These are phyloP conservation scores for Elymnias hypermnestra DNA, from an alignment of 1,140 invertebrate species.

Conservation along the genomic window DNA sequence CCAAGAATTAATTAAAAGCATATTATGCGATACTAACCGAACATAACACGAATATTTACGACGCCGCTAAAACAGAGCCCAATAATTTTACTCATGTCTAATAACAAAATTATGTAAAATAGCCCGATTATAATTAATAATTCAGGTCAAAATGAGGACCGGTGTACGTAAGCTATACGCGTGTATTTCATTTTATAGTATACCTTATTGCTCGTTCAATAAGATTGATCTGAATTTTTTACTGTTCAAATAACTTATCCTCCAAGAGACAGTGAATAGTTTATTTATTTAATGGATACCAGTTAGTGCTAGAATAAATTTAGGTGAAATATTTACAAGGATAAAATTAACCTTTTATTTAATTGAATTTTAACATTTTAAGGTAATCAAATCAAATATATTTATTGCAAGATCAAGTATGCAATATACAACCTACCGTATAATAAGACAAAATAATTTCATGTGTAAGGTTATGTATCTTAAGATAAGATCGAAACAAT, in stretches of 20 bases:
- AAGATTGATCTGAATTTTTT: background rate
- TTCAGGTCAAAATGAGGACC: constrained; percentile 44
- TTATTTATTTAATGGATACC: too few species aligned
- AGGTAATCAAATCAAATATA: too few species aligned
- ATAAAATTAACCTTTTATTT: too few species aligned
- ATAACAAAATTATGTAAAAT: constrained; percentile 72
- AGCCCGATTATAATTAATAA: constrained; percentile 66
- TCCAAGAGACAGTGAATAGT: background rate
- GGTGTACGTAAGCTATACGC: constrained; percentile 9
- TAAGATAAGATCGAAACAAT: too few species aligned
- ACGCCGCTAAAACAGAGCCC: constrained; percentile 63
- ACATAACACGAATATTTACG: constrained; percentile 58
- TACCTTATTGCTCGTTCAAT: constrained; percentile 1
- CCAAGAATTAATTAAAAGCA: constrained; percentile 65
- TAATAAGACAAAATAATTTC: too few species aligned
- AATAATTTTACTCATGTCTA: constrained; percentile 65
- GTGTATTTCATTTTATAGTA: background rate
- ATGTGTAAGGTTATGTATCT: too few species aligned
- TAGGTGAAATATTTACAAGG: too few species aligned
- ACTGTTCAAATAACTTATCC: background rate
- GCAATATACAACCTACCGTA: too few species aligned
- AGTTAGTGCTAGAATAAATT: too few species aligned
- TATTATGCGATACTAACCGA: constrained; percentile 39
- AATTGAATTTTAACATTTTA: too few species aligned
- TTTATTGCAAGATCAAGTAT: too few species aligned